A percentile compares a stretch with the other conserved stretches of the same genome.
Evolutionary conservation across 2,888 invertebrate genomes (phyloP).

Genomic region (Drosophila robusta): DNA sequence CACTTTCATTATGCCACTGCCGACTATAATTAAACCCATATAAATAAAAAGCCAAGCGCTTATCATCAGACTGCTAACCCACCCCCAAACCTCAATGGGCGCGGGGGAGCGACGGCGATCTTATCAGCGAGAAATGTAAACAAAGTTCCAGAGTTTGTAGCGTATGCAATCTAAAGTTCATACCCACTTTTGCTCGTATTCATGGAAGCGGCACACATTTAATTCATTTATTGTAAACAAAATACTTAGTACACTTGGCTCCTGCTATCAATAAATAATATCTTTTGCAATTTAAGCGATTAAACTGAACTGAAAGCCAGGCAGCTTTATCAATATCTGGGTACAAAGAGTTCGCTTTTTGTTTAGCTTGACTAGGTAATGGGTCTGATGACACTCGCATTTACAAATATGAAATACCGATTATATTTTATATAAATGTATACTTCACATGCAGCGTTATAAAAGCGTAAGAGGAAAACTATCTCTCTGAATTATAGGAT

Average conservation of each 20-base stretch:
- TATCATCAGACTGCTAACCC: conserved; percentile 22
- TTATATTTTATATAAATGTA: too few relatives aligned
- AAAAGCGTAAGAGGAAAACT: too few relatives aligned
- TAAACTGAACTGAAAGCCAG: background rate
- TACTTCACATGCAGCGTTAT: too few relatives aligned
- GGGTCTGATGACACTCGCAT: background rate
- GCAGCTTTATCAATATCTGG: conserved; percentile 7
- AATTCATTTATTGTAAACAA: conserved; percentile 16
- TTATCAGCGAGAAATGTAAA: conserved; percentile 39
- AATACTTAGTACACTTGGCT: conserved; percentile 14
- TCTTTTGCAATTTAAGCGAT: conserved; percentile 17
- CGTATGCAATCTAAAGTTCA: conserved; percentile 33
- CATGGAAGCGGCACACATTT: conserved; percentile 14
- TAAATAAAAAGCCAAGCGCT: conserved; percentile 19
- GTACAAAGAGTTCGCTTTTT: conserved; percentile 12
- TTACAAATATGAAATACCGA: too few relatives aligned
- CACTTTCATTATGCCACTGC: conserved; percentile 13
- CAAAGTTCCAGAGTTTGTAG: conserved; percentile 21
- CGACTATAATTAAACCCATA: conserved; percentile 20
- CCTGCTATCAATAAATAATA: conserved; percentile 20
- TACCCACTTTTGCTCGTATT: background rate
- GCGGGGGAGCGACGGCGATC: conserved; percentile 2
- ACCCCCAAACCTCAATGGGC: conserved; percentile 7
- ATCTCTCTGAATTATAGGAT: too few relatives aligned
- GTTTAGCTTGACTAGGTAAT: background rate